Evolutionary conservation across 2,888 invertebrate genomes (phyloP).

Genomic region (Drosophila pseudotalamancana): DNA sequence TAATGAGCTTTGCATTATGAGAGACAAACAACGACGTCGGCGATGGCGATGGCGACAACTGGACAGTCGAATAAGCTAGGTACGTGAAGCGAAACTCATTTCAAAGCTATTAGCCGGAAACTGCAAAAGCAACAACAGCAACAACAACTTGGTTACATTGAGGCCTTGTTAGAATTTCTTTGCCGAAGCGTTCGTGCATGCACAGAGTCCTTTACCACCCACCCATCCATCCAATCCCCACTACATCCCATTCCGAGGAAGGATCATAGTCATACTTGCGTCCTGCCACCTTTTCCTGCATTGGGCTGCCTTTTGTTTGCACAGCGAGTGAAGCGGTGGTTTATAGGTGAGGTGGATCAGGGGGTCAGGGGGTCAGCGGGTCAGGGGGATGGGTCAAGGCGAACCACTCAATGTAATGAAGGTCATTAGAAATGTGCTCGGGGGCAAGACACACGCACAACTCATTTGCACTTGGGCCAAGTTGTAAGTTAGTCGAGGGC

Average conservation of each 20-base stretch:
- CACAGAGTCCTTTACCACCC: background rate
- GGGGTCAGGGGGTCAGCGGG: background rate
- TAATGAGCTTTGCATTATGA: constrained; percentile 49
- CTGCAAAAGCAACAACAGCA: constrained; percentile 27
- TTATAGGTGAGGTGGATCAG: no score
- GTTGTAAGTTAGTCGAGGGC: constrained; percentile 41
- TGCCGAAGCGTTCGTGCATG: constrained; percentile 56
- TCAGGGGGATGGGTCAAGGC: background rate
- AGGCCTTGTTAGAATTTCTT: constrained; percentile 36
- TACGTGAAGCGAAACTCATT: constrained; percentile 69
- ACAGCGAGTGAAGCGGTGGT: constrained; percentile 2
- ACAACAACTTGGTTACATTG: constrained; percentile 14
- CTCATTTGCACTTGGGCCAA: constrained; percentile 60
- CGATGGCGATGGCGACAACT: constrained; percentile 8
- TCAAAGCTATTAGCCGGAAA: constrained; percentile 73
- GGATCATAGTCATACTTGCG: constrained; percentile 30
- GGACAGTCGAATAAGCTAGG: constrained; percentile 34
- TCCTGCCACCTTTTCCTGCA: constrained; percentile 21
- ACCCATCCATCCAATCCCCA: background rate
- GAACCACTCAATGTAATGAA: constrained; percentile 76
- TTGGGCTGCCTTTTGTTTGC: constrained; percentile 32
- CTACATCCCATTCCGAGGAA: background rate
- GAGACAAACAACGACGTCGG: constrained; percentile 5
- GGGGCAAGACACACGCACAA: constrained; percentile 43
- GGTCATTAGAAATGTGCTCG: constrained; percentile 76